phyloP scores from a whole-genome alignment of 2,797 vertebrate species.

The Chromobotia macracanthus region DNA sequence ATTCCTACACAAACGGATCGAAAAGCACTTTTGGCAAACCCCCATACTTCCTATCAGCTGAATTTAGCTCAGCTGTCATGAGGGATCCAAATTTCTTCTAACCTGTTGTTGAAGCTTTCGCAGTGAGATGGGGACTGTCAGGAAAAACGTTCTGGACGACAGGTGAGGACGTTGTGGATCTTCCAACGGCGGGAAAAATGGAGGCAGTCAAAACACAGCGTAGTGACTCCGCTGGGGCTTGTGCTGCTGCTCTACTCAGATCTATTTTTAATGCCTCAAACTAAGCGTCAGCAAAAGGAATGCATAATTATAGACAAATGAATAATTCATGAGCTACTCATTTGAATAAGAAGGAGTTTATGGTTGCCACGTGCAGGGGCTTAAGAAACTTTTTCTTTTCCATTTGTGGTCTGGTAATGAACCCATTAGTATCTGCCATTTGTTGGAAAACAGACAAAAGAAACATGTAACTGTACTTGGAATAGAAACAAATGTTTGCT shows the following conservation, averaged over 20 bases:
- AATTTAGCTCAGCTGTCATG: slow-evolving; percentile 29
- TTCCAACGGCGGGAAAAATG: slow-evolving; percentile 19
- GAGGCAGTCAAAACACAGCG: slow-evolving; percentile 54
- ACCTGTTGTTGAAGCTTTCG: background rate
- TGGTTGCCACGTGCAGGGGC: slow-evolving; percentile 16
- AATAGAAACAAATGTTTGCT: background rate
- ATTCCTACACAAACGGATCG: background rate
- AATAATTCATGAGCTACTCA: slow-evolving; percentile 55
- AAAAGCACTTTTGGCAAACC: background rate
- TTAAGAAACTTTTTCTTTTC: slow-evolving; percentile 3
- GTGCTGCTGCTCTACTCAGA: slow-evolving; percentile 51
- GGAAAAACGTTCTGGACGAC: slow-evolving; percentile 1
- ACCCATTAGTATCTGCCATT: no score
- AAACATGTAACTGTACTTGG: background rate
- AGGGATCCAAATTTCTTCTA: slow-evolving; percentile 2
- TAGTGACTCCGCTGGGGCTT: slow-evolving; percentile 26
- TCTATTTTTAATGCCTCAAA: slow-evolving; percentile 62
- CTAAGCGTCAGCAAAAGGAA: slow-evolving; percentile 60
- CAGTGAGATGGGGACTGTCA: background rate
- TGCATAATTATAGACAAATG: slow-evolving; percentile 58
- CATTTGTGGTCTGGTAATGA: background rate
- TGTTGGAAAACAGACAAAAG: background rate
- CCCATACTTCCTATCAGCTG: slow-evolving; percentile 13
- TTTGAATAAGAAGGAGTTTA: slow-evolving; percentile 52
- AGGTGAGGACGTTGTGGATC: slow-evolving; percentile 9